Base-by-base conservation (phyloP, 2,888 invertebrate genomes). In the Rhagium mordax region DNA sequence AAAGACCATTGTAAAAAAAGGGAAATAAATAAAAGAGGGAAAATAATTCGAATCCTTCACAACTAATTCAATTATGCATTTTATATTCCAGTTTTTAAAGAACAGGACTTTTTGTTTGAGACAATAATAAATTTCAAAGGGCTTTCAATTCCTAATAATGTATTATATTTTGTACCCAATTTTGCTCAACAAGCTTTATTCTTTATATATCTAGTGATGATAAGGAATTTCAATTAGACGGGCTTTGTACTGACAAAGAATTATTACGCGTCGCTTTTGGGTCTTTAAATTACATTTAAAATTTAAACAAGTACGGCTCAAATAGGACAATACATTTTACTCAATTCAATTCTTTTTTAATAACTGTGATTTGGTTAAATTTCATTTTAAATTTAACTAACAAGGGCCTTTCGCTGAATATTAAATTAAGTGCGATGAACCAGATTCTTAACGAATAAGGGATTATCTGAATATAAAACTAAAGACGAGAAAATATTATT, bases 161-260 rank as follows among this genome's bases (percentile, higher is more conserved):
- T 47, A 67, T 67, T 67, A 67, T 65, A 62, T 67, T 67, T 51
- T 57, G 57, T 47, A 67, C 18, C 67, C 57, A 57, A 67, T 57
- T 67, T 48, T 57, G 24, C 41, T 57, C 67, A 57, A 47, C 57
- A 57, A 57, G 41, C 67, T 67, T 55, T 67, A 67, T 67, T 67
- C 67, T 67, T 67, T 67, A 67, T 67, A 55, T 67, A 41, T 67
- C 51, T 67, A 27, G 57, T 55, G 67, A 33, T 27, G 57, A 67
- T 77, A 62, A 70, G 21, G 62, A 62, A 70, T 62, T 64, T 61
- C 70, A 70, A 70, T 70, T 70, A 60, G 62, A 47, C 24, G 24
- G 47, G 55, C 60, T 70, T 62, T 64, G 47, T 48, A 8, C 57
- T 16, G 55, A 47, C 55, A 70, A 53, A 62, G 62, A 62, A 60